phyloP scores from a whole-genome alignment of 2,113 vertebrate species.

The Pteruthius melanotis region DNA sequence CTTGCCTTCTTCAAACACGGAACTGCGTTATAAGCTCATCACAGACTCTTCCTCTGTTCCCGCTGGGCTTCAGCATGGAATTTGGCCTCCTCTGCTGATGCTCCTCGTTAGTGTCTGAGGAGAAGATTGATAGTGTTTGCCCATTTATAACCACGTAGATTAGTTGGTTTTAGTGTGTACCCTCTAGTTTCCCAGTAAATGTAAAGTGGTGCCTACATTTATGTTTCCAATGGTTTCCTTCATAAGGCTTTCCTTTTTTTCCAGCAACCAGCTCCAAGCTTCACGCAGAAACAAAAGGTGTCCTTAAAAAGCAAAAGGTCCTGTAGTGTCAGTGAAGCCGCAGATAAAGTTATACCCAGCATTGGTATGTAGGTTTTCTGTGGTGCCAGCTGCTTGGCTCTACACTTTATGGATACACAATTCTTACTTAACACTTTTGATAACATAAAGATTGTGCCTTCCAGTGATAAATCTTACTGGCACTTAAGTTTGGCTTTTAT shows the following conservation, averaged over 20 bases:
- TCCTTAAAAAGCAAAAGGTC: not conserved
- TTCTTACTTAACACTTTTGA: slow-evolving; percentile 6
- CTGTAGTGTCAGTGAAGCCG: not conserved
- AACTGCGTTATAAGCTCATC: not conserved
- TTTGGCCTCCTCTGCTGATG: not conserved
- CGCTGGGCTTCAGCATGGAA: fast-evolving
- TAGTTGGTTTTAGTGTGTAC: not conserved
- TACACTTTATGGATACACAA: not conserved
- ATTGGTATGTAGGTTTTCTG: not conserved
- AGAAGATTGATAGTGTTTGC: not conserved
- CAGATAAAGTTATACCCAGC: not conserved
- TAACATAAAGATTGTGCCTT: not conserved
- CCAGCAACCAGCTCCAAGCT: not conserved
- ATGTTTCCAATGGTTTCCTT: not conserved
- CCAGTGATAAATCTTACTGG: not conserved
- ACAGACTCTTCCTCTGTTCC: not conserved
- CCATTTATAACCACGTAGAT: not conserved
- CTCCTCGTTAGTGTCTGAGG: not conserved
- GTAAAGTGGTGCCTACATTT: not conserved
- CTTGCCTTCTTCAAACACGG: not conserved
- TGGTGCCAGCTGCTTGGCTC: not conserved
- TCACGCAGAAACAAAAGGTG: not conserved
- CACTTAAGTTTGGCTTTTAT: not conserved
- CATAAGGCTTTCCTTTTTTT: not conserved
- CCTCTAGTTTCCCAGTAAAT: not conserved